Base-by-base conservation (phyloP, 2,113 vertebrate species). In the Plectropomus leopardus region DNA sequence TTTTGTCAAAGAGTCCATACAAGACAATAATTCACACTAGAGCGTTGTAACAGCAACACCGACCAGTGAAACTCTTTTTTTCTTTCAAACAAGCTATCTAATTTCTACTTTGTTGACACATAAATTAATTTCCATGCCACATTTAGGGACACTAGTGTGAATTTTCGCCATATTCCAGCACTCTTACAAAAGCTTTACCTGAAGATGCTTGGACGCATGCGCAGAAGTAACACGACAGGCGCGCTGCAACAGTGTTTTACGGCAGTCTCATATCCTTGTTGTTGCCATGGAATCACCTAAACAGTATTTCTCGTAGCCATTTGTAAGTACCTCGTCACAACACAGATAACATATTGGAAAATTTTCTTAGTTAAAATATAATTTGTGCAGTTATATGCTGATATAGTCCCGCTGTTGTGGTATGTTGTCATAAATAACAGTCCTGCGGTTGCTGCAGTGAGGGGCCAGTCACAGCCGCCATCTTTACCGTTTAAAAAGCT, bases 271-370 rank as follows among this genome's bases (percentile, higher is more conserved):
- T 17, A n/a, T 26, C 14, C 3, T 8, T 28, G 58, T 34, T 36
- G 70, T 76, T 84, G 19, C 76, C 60, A 71, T 80, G 59, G 58
- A 24, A 51, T n/a, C 64, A 28, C 14, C 11, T 7, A 23, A 51
- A 65, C 44, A 61, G 42, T 24, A 34, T 15, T 15, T 11, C 21
- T 34, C 4, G 11, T 28, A 14, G 26, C 28, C 11, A 1, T 1
- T 21, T n/a, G 28, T 36, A 50, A 28, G 2, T 13, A 58, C 24
- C 60, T 23, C 8, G 13, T 2, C 4, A 13, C 4, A 4, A 4
- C 55, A 21, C 36, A 10, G 36, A 40, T 40, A 40, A 11, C 10
- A 40, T 40, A 1, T 24, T 14, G 9, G 21, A 1, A 32, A 10
- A 10, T 54, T 34, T n/a, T 15, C 17, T 16, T 34, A 24, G n/a